Percentiles rank a stretch among this genome's conserved stretches.
Conservation (phyloP, 2,797 vertebrate genomes). For the Kryptopterus vitreolus region DNA sequence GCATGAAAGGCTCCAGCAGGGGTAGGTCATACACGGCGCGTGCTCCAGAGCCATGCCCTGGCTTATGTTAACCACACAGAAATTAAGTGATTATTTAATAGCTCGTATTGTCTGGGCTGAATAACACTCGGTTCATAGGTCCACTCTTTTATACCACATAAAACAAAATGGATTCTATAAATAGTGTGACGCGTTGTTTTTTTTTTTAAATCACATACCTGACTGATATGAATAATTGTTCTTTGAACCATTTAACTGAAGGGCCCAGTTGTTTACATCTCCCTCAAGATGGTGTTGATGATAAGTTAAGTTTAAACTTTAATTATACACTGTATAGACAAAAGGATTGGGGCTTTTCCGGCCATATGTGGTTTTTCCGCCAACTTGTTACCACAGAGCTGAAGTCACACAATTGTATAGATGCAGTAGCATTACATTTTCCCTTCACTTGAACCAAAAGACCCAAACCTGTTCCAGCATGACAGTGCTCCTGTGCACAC, state of each 20-base stretch:
- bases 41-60: conserved; percentile 50
- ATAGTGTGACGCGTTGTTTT: background rate
- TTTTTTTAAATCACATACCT: background rate
- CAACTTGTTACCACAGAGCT: too few relatives aligned
- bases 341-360: too few relatives aligned
- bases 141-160: background rate
- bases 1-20: conserved; percentile 68
- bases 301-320: background rate
- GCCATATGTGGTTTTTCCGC: too few relatives aligned
- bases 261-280: background rate
- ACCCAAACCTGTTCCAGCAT: too few relatives aligned
- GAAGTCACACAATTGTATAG: too few relatives aligned
- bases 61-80: conserved; percentile 56
- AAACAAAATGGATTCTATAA: background rate
- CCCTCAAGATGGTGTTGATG: background rate
- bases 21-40: conserved; percentile 49
- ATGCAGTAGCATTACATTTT: too few relatives aligned
- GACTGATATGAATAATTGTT: background rate
- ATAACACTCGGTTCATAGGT: conserved; percentile 8
- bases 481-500: too few relatives aligned
- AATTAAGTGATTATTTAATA: conserved; percentile 27
- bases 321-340: too few relatives aligned
- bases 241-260: background rate
- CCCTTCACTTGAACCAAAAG: too few relatives aligned
- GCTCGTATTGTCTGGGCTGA: conserved; percentile 22